These are phyloP conservation scores for Drosophila tani DNA, from an alignment of 1,140 invertebrate species.

Conservation along the genomic window DNA sequence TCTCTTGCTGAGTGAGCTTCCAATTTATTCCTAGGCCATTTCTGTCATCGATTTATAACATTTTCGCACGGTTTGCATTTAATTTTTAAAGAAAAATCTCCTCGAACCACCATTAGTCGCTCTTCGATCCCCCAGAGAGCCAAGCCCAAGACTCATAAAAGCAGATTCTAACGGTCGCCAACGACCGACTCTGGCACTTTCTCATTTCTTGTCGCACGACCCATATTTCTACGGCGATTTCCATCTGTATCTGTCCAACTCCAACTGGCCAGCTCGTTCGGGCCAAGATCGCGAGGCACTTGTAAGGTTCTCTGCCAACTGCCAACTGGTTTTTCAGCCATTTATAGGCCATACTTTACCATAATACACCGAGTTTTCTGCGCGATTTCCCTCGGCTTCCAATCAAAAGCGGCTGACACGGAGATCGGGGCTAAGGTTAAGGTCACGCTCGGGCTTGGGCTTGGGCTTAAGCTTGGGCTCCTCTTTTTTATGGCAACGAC, in stretches of 20 bases:
- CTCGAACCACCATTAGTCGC: conserved; percentile 11
- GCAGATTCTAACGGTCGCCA: conserved; percentile 52
- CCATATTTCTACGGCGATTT: conserved; percentile 69
- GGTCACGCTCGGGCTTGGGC: conserved; percentile 17
- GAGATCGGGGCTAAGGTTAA: conserved; percentile 43
- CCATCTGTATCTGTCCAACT: conserved; percentile 39
- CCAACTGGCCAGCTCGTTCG: conserved; percentile 26
- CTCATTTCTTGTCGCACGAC: conserved; percentile 71
- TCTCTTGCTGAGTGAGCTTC: neutral
- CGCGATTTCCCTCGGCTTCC: neutral
- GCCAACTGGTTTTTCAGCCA: conserved; percentile 43
- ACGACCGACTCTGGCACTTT: conserved; percentile 55
- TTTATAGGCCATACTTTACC: neutral
- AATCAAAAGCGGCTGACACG: neutral
- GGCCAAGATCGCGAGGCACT: conserved; percentile 37
- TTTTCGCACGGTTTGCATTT: conserved; percentile 32
- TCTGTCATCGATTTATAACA: conserved; percentile 1
- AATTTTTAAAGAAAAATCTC: conserved; percentile 4
- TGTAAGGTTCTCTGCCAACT: conserved; percentile 30
- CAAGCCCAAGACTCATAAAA: conserved; percentile 46
- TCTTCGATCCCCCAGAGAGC: conserved; percentile 39
- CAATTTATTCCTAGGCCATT: neutral
- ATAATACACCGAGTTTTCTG: neutral
- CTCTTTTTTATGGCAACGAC: conserved; percentile 14
- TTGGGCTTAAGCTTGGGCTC: no score